phyloP scores from a whole-genome alignment of 2,113 vertebrate species.

The Pterocles burchelli region DNA sequence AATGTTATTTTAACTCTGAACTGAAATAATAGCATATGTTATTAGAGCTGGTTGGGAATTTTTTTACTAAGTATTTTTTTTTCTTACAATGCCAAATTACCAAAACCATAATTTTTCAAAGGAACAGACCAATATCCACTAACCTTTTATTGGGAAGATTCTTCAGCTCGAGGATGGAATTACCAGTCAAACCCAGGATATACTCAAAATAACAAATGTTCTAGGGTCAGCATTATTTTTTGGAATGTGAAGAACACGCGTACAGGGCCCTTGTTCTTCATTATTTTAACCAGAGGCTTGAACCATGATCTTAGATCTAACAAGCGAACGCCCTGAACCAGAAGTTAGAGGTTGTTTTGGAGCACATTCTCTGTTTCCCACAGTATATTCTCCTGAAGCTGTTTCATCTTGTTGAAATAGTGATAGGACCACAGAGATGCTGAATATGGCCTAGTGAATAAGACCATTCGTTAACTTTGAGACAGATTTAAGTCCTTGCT shows the following conservation, averaged over 20 bases:
- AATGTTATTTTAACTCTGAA: slow-evolving; percentile 13
- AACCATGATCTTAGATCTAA: not conserved
- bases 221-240: not conserved
- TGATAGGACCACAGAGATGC: not conserved
- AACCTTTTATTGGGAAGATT: not conserved
- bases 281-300: not conserved
- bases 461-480: not conserved
- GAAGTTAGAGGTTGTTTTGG: not conserved
- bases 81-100: not conserved
- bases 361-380: not conserved
- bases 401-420: slow-evolving; percentile 14
- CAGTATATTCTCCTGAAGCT: not conserved
- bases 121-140: not conserved
- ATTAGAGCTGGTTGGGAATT: slow-evolving; percentile 64
- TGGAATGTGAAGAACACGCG: not conserved
- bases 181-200: not conserved
- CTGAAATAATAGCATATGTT: not conserved
- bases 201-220: not conserved
- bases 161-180: not conserved
- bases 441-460: not conserved
- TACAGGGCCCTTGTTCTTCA: not conserved
- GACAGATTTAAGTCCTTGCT: not conserved
- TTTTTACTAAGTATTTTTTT: not conserved
- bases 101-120: not conserved
- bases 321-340: not conserved